A percentile compares a stretch with the other conserved stretches of the same genome.
These are phyloP conservation scores for Odontothrips loti DNA, from an alignment of 2,888 invertebrate genomes.

Conservation along the genomic window DNA sequence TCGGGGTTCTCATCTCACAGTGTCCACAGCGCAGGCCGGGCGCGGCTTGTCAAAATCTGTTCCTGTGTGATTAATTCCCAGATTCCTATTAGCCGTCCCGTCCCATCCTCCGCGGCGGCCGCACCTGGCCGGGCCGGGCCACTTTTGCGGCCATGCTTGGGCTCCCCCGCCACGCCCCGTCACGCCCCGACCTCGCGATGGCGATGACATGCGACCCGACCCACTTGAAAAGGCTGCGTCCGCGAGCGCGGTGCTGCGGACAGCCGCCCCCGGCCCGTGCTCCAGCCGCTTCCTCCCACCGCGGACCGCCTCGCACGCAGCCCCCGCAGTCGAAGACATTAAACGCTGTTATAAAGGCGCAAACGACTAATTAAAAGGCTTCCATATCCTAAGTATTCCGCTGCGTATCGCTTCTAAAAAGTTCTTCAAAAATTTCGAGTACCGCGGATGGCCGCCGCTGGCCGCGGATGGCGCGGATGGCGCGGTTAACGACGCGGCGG, in stretches of 20 bases:
- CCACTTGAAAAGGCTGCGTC: no score
- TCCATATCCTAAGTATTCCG: background rate
- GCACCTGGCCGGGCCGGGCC: background rate
- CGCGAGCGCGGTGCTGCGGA: no score
- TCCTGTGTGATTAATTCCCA: slow-evolving; percentile 17
- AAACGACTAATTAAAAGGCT: slow-evolving; percentile 1
- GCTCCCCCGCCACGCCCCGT: no score
- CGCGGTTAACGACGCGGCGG: slow-evolving; percentile 13
- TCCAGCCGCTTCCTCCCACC: no score
- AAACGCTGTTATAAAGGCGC: slow-evolving; percentile 6
- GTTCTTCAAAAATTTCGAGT: slow-evolving; percentile 3
- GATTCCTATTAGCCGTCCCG: slow-evolving; percentile 21
- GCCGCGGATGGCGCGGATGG: background rate
- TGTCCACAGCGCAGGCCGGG: background rate
- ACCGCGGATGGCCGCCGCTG: background rate
- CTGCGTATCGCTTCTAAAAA: background rate
- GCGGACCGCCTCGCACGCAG: no score
- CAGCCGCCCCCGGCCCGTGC: no score
- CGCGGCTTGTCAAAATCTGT: slow-evolving; percentile 24
- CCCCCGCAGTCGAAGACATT: background rate
- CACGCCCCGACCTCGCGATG: background rate
- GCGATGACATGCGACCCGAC: slow-evolving; percentile 15
- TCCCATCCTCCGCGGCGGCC: no score
- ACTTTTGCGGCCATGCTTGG: no score
- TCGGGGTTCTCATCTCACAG: background rate